Evolutionary conservation across 2,113 vertebrate genomes (phyloP).

Genomic region (Rhabdomys dilectus): DNA sequence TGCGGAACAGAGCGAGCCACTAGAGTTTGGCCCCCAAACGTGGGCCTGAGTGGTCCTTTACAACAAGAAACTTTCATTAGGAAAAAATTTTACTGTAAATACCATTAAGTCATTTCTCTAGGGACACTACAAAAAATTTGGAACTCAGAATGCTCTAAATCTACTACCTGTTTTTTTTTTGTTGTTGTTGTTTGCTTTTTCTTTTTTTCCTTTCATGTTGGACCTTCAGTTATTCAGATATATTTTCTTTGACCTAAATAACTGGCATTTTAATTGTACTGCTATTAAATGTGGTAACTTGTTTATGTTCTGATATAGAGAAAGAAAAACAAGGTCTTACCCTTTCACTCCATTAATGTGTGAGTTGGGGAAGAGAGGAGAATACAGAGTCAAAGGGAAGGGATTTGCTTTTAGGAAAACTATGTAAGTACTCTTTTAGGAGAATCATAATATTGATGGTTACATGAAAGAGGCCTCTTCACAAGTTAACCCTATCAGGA

Average conservation of each 20-base stretch:
- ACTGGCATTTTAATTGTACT: not conserved
- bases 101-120: not conserved
- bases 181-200: no score
- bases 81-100: not conserved
- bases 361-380: not conserved
- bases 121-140: not conserved
- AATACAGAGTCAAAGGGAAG: not conserved
- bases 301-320: not conserved
- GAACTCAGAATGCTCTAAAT: not conserved
- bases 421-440: not conserved
- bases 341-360: not conserved
- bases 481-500: not conserved
- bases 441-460: not conserved
- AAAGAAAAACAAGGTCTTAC: not conserved
- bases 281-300: not conserved
- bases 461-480: not conserved
- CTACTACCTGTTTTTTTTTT: not conserved
- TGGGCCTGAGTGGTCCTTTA: no score
- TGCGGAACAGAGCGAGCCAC: no score
- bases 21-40: no score
- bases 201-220: not conserved
- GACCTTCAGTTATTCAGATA: not conserved
- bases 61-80: not conserved
- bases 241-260: constrained; percentile 10
- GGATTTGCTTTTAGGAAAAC: not conserved